Evolutionary conservation across 2,888 invertebrate genomes (phyloP).

Genomic region (Euclidia mi): DNA sequence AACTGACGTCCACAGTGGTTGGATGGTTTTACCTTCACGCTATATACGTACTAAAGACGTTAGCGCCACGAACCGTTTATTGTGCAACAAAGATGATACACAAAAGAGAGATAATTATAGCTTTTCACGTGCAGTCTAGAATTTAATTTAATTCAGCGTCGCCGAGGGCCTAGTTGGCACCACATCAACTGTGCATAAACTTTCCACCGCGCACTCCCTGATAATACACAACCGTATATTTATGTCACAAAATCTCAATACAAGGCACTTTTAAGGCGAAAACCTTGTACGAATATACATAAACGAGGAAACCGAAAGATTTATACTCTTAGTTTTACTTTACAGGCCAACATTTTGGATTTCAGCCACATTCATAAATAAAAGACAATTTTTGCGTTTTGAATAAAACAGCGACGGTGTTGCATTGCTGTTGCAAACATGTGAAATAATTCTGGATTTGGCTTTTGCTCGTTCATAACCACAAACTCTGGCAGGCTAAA

Average conservation of each 20-base stretch:
- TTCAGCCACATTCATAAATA: not conserved
- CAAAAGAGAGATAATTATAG: conserved; percentile 51
- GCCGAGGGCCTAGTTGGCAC: conserved; percentile 64
- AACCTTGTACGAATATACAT: conserved; percentile 24
- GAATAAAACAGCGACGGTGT: conserved; percentile 28
- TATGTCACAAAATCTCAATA: conserved; percentile 29
- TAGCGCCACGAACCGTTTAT: conserved; percentile 5
- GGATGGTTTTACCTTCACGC: too few species aligned
- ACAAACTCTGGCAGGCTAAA: not conserved
- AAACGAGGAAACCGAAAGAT: conserved; percentile 27
- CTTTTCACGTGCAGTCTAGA: conserved; percentile 56
- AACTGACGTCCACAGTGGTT: too few species aligned
- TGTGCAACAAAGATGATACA: conserved; percentile 37
- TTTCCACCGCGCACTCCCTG: conserved; percentile 54
- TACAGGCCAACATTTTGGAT: not conserved
- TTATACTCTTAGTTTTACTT: conserved; percentile 12
- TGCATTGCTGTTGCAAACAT: not conserved
- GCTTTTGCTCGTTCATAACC: not conserved
- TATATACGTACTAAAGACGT: not conserved
- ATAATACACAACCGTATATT: conserved; percentile 57
- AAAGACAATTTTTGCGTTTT: not conserved
- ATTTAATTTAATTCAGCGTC: conserved; percentile 57
- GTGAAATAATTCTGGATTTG: not conserved
- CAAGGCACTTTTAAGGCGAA: conserved; percentile 32
- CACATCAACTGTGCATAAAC: conserved; percentile 59